A percentile compares a stretch with the other conserved stretches of the same genome.
These are phyloP conservation scores for Dendroctonus valens DNA, from an alignment of 1,140 invertebrate genomes.

Conservation along the genomic window DNA sequence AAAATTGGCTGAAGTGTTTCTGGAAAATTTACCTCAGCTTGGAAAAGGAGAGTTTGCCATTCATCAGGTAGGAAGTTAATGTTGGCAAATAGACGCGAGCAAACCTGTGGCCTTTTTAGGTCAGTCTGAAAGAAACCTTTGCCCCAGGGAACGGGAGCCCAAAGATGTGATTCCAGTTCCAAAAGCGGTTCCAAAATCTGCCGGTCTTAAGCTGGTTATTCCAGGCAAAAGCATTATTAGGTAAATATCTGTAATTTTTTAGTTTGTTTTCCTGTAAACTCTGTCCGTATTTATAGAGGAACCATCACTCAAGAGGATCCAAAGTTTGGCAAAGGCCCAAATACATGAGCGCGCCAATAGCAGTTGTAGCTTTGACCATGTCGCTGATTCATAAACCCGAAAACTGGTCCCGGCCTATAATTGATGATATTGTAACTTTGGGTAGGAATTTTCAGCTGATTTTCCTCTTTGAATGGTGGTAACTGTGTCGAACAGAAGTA, in stretches of 20 bases:
- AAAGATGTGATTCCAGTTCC: conserved; percentile 24
- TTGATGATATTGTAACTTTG: conserved; percentile 53
- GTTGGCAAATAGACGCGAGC: neutral
- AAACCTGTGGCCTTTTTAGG: neutral
- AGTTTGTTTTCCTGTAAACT: neutral
- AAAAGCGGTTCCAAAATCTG: conserved; percentile 32
- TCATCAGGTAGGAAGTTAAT: conserved; percentile 40
- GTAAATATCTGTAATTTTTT: conserved; percentile 36
- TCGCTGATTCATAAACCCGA: conserved; percentile 51
- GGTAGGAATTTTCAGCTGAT: conserved; percentile 21
- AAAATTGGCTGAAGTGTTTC: conserved; percentile 48
- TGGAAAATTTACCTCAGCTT: conserved; percentile 44
- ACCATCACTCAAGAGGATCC: conserved; percentile 43
- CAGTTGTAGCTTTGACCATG: conserved; percentile 53
- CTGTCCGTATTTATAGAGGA: conserved; percentile 43
- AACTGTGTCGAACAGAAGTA: too few species aligned
- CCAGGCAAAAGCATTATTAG: conserved; percentile 44
- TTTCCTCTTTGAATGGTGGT: conserved; percentile 1
- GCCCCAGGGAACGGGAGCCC: conserved; percentile 33
- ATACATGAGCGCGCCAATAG: conserved; percentile 51
- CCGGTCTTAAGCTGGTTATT: conserved; percentile 35
- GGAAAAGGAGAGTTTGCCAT: conserved; percentile 47
- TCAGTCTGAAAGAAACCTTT: conserved; percentile 20
- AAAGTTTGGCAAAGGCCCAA: conserved; percentile 51
- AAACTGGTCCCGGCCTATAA: conserved; percentile 54